A percentile compares a stretch with the other conserved stretches of the same genome.
Evolutionary conservation across 1,140 invertebrate genomes (phyloP).

Genomic region (Drosophila rufa): DNA sequence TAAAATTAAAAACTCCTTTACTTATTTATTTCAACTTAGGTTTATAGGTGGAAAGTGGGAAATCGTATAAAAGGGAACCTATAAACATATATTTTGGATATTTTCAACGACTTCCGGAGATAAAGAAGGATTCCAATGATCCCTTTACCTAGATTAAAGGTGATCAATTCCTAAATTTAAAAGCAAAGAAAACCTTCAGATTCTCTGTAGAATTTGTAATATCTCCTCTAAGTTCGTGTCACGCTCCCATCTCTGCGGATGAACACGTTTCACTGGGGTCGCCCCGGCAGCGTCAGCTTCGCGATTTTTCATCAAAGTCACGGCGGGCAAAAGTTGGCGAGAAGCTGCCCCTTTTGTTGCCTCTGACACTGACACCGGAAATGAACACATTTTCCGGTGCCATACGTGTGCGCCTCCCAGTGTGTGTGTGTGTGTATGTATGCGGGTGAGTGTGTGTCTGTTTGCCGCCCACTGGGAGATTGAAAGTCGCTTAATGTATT

Average conservation of each 20-base stretch:
- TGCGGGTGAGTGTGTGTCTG: conserved; percentile 19
- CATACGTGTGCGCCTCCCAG: conserved; percentile 39
- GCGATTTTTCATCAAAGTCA: conserved; percentile 66
- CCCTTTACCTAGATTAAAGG: too few relatives aligned
- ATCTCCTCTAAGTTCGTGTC: conserved; percentile 4
- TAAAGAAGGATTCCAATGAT: too few relatives aligned
- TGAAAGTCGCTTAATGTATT: conserved; percentile 63
- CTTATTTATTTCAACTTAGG: too few relatives aligned
- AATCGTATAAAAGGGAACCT: too few relatives aligned
- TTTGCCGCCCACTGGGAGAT: conserved; percentile 38
- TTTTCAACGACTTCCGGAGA: too few relatives aligned
- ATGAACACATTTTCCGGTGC: conserved; percentile 83
- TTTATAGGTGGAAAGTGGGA: too few relatives aligned
- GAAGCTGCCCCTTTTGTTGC: conserved; percentile 54
- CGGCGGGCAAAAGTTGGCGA: conserved; percentile 60
- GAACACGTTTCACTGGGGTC: conserved; percentile 34
- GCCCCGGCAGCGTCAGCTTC: conserved; percentile 46
- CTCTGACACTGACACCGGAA: conserved; percentile 81
- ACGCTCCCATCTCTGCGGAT: conserved; percentile 19
- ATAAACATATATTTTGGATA: too few relatives aligned
- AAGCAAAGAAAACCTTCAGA: too few relatives aligned
- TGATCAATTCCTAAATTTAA: too few relatives aligned
- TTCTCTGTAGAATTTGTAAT: not conserved
- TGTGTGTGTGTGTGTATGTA: not conserved
- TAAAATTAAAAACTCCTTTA: too few relatives aligned